Evolutionary conservation across 2,888 invertebrate species (phyloP).

Genomic region (Enchytraeus crypticus): DNA sequence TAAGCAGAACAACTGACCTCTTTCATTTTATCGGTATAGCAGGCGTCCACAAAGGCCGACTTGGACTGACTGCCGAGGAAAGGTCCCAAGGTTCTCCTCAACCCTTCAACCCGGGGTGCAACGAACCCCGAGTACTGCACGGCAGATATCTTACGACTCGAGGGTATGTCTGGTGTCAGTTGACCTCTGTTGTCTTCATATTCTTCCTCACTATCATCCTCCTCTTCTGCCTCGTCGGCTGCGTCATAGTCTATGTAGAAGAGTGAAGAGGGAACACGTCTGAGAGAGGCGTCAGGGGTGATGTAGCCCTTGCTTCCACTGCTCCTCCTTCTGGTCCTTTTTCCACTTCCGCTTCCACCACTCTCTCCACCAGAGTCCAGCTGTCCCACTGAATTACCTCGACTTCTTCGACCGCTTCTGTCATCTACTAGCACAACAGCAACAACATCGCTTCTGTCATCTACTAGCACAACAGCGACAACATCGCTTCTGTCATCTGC

Average conservation of each 20-base stretch:
- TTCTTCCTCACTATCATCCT: neutral
- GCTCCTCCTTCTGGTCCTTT: neutral
- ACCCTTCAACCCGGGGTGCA: neutral
- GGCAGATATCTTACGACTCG: slow-evolving; percentile 1
- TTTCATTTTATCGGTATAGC: neutral
- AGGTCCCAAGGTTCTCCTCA: neutral
- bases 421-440: no score
- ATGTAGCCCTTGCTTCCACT: neutral
- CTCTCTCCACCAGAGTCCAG: no score
- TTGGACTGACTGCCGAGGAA: neutral
- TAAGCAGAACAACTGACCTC: neutral
- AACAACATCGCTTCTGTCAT: no score
- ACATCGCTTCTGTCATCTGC: no score
- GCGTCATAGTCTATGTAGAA: slow-evolving; percentile 3
- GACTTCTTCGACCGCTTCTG: no score
- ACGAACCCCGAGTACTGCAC: neutral
- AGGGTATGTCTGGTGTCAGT: neutral
- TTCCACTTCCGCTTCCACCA: neutral
- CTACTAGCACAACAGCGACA: no score
- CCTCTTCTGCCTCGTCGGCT: neutral
- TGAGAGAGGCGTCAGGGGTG: neutral
- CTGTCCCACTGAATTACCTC: no score
- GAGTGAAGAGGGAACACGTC: slow-evolving; percentile 5
- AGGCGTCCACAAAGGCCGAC: neutral
- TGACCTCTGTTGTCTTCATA: neutral